Percentiles rank a stretch among this genome's conserved stretches.
phyloP scores from a whole-genome alignment of 2,888 invertebrate species.

The Fissipunctia ypsillon region DNA sequence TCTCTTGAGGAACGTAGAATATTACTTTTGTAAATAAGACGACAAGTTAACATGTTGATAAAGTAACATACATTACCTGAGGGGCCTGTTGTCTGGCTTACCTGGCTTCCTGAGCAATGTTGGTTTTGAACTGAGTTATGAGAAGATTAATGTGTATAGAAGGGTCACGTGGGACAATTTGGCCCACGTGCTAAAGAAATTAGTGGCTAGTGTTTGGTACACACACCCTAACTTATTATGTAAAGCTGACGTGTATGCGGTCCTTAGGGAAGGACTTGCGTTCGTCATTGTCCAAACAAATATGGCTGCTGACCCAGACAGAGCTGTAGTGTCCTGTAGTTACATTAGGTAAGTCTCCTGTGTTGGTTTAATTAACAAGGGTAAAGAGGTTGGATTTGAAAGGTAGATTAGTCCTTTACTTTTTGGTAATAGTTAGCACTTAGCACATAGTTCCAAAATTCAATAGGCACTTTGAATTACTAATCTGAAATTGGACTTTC shows the following conservation, averaged over 20 bases:
- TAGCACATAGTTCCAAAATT: background rate
- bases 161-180: slow-evolving; percentile 50
- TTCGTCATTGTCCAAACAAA: slow-evolving; percentile 58
- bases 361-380: slow-evolving; percentile 34
- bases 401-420: slow-evolving; percentile 14
- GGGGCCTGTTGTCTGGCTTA: slow-evolving; percentile 52
- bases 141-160: slow-evolving; percentile 50
- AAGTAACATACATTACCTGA: slow-evolving; percentile 56
- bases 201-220: slow-evolving; percentile 47
- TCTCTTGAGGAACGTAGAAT: slow-evolving; percentile 68
- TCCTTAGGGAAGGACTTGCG: slow-evolving; percentile 48
- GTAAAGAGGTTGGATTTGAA: slow-evolving; percentile 31
- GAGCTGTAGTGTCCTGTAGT: slow-evolving; percentile 24
- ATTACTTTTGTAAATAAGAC: slow-evolving; percentile 75
- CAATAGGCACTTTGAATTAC: background rate
- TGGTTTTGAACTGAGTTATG: slow-evolving; percentile 52
- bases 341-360: slow-evolving; percentile 12
- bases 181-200: slow-evolving; percentile 53
- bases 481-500: background rate
- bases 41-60: slow-evolving; percentile 70
- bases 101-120: slow-evolving; percentile 48
- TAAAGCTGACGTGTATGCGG: slow-evolving; percentile 50
- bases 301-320: slow-evolving; percentile 41
- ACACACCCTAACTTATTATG: slow-evolving; percentile 53
- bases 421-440: slow-evolving; percentile 1